Conservation (phyloP, 2,113 vertebrate genomes). For the Mastomys coucha region DNA sequence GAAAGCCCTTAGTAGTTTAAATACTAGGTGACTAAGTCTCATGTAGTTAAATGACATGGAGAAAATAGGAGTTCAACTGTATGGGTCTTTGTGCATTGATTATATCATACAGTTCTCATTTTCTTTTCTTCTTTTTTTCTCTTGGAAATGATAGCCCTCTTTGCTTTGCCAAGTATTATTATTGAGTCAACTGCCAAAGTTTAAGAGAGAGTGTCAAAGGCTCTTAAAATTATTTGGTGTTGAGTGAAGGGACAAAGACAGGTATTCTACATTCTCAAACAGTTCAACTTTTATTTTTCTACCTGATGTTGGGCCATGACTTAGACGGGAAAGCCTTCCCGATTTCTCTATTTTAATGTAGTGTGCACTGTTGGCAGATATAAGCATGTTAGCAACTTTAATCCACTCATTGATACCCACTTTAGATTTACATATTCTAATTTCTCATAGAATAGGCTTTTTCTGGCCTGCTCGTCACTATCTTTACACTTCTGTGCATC, state of each 20-base stretch:
- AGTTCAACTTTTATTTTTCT: conserved; percentile 83
- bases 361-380: conserved; percentile 37
- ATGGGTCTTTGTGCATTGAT: conserved; percentile 69
- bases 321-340: conserved; percentile 74
- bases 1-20: conserved; percentile 57
- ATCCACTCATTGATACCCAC: neutral
- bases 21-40: conserved; percentile 22
- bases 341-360: conserved; percentile 59
- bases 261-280: conserved; percentile 83
- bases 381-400: conserved; percentile 46
- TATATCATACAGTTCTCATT: conserved; percentile 80
- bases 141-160: conserved; percentile 79
- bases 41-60: conserved; percentile 59
- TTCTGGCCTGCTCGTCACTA: neutral
- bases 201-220: conserved; percentile 89
- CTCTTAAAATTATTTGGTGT: conserved; percentile 91
- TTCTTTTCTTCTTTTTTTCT: conserved; percentile 85
- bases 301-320: conserved; percentile 79
- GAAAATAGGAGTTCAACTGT: conserved; percentile 57
- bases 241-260: conserved; percentile 91
- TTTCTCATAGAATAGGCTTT: conserved; percentile 39
- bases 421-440: conserved; percentile 50
- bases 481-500: conserved; percentile 60
- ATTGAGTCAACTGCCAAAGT: conserved; percentile 89
- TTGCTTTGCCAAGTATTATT: conserved; percentile 90